These are phyloP conservation scores for Auanema sp. DNA, from an alignment of 2,888 invertebrate species.

Conservation along the genomic window DNA sequence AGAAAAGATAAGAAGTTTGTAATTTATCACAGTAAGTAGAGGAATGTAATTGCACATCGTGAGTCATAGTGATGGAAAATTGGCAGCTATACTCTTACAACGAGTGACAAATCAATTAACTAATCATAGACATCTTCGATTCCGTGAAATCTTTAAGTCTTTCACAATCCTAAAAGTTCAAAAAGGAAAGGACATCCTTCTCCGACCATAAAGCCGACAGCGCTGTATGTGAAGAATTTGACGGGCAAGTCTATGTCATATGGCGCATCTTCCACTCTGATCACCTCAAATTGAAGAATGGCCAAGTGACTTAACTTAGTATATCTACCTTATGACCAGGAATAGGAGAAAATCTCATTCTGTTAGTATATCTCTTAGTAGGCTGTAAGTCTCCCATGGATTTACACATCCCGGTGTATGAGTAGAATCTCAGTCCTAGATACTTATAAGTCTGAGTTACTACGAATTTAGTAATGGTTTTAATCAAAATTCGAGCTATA, in stretches of 20 bases:
- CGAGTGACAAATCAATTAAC: too few species aligned
- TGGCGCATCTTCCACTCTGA: constrained; percentile 27
- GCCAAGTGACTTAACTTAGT: constrained; percentile 3
- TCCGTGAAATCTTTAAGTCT: too few species aligned
- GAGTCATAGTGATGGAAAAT: too few species aligned
- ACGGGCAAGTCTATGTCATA: constrained; percentile 40
- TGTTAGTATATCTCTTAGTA: constrained; percentile 34
- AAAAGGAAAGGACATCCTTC: constrained; percentile 33
- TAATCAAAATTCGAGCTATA: constrained; percentile 23
- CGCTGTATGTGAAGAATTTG: constrained; percentile 33
- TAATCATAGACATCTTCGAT: too few species aligned
- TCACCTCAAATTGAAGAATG: constrained; percentile 15
- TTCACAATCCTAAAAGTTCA: neutral
- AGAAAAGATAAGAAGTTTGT: neutral
- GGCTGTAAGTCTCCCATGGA: constrained; percentile 23
- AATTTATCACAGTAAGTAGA: neutral
- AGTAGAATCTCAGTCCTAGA: constrained; percentile 29
- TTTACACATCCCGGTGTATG: constrained; percentile 33
- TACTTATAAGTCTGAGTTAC: constrained; percentile 23
- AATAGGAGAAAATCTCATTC: constrained; percentile 31
- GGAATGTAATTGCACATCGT: too few species aligned
- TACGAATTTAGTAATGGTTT: constrained; percentile 18
- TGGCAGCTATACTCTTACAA: too few species aligned
- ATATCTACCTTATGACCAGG: constrained; percentile 25
- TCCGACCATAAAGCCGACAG: constrained; percentile 32